Conservation (phyloP, 2,888 invertebrate species). For the Hypselothyrea guttata region DNA sequence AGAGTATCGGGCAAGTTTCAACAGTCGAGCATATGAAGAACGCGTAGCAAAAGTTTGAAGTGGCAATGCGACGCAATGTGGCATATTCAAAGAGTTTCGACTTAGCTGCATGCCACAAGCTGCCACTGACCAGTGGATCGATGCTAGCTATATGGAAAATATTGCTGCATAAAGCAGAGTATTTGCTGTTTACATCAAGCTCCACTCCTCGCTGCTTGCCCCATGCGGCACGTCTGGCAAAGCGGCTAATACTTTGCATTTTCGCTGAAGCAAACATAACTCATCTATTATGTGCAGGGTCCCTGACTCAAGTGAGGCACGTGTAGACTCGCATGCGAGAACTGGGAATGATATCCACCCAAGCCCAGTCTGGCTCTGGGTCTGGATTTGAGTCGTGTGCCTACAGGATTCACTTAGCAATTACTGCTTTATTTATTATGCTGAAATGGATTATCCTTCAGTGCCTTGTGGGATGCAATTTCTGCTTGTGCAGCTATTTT, state of each 20-base stretch:
- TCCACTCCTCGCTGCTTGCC: not conserved
- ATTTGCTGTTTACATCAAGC: slow-evolving; percentile 44
- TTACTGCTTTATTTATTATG: slow-evolving; percentile 77
- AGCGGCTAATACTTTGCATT: slow-evolving; percentile 57
- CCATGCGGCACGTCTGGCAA: slow-evolving; percentile 12
- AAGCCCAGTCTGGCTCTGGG: not conserved
- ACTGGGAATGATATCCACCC: too few relatives aligned
- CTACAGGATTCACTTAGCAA: slow-evolving; percentile 67
- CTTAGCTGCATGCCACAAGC: not conserved
- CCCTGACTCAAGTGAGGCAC: not conserved
- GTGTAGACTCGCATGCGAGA: not conserved
- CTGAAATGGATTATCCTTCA: slow-evolving; percentile 79
- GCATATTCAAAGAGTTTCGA: too few relatives aligned
- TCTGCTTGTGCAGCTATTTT: slow-evolving; percentile 60
- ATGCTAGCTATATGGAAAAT: slow-evolving; percentile 42
- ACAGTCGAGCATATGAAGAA: not conserved
- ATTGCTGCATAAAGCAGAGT: slow-evolving; percentile 38
- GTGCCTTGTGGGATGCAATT: slow-evolving; percentile 67
- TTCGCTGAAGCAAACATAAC: slow-evolving; percentile 72
- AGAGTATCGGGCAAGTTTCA: not conserved
- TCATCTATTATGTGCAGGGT: slow-evolving; percentile 57
- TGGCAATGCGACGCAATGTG: too few relatives aligned
- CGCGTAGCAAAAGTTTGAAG: not conserved
- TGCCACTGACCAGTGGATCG: slow-evolving; percentile 15
- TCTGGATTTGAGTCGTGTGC: not conserved